These are phyloP conservation scores for Rambutsinella grinnellia DNA, from an alignment of 2,888 invertebrate genomes.

Conservation along the genomic window DNA sequence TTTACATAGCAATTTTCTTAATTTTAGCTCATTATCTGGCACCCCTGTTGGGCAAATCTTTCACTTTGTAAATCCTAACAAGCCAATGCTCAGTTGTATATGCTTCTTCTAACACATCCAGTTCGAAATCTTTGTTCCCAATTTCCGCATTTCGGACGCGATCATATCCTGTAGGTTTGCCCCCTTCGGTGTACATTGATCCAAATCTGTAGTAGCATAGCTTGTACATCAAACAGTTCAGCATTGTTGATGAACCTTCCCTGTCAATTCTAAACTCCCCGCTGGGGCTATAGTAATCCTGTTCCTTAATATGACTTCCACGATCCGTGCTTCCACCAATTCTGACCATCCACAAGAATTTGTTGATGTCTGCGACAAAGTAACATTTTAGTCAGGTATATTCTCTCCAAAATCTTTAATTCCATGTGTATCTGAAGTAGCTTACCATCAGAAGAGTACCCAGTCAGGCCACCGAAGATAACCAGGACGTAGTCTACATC, in stretches of 20 bases:
- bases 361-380: constrained; percentile 86
- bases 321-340: constrained; percentile 96
- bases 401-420: too few relatives aligned
- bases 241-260: constrained; percentile 89
- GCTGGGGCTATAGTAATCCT: constrained; percentile 94
- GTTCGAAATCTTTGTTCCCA: constrained; percentile 97
- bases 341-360: constrained; percentile 99
- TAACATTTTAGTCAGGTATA: too few relatives aligned
- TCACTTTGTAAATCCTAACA: constrained; percentile 97
- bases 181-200: constrained; percentile 92
- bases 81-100: constrained; percentile 99
- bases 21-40: constrained; percentile 40
- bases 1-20: background rate
- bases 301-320: constrained; percentile 95
- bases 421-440: too few relatives aligned
- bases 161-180: constrained; percentile 96
- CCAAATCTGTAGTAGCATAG: constrained; percentile 99
- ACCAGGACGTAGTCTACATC: constrained; percentile 99
- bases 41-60: constrained; percentile 91
- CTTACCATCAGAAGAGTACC: constrained; percentile 96
- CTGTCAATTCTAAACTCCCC: constrained; percentile 98
- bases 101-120: constrained; percentile 98
- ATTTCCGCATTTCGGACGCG: constrained; percentile 97
- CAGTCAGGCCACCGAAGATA: constrained; percentile 98
- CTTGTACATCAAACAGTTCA: constrained; percentile 99